A percentile compares a stretch with the other conserved stretches of the same genome.
These are phyloP conservation scores for Cyphomyrus plagiostoma DNA, from an alignment of 2,113 vertebrate species.

Conservation along the genomic window DNA sequence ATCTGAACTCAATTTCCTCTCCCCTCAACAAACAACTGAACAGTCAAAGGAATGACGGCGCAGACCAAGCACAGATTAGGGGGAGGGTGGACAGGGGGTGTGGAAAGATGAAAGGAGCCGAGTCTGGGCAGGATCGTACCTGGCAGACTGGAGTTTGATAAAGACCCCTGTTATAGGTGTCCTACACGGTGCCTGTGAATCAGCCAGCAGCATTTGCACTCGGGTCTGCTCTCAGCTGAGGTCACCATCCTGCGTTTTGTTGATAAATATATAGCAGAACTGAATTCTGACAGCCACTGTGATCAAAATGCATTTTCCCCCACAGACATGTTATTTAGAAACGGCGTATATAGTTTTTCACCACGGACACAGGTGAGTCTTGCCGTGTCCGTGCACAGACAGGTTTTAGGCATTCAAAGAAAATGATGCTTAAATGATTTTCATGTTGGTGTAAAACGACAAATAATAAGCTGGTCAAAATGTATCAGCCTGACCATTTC, in stretches of 20 bases:
- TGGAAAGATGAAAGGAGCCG: background rate
- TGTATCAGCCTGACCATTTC: background rate
- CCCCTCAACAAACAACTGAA: slow-evolving; percentile 3
- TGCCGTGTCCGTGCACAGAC: background rate
- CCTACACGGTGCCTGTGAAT: background rate
- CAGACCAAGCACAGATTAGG: background rate
- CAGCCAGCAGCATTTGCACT: background rate
- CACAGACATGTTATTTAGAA: background rate
- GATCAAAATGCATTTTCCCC: background rate
- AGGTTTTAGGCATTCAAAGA: background rate
- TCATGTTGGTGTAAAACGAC: background rate
- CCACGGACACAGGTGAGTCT: background rate
- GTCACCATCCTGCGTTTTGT: background rate
- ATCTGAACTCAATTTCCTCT: slow-evolving; percentile 15
- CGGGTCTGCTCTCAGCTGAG: background rate
- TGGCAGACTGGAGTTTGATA: background rate
- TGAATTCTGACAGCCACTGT: background rate
- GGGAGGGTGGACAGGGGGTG: background rate
- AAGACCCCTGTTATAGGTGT: background rate
- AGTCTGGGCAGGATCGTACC: background rate
- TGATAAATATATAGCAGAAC: background rate
- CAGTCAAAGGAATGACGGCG: background rate
- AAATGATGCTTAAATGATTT: background rate
- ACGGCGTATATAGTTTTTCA: background rate
- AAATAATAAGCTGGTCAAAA: background rate